phyloP scores from a whole-genome alignment of 2,113 vertebrate species.

The Otus sunia region DNA sequence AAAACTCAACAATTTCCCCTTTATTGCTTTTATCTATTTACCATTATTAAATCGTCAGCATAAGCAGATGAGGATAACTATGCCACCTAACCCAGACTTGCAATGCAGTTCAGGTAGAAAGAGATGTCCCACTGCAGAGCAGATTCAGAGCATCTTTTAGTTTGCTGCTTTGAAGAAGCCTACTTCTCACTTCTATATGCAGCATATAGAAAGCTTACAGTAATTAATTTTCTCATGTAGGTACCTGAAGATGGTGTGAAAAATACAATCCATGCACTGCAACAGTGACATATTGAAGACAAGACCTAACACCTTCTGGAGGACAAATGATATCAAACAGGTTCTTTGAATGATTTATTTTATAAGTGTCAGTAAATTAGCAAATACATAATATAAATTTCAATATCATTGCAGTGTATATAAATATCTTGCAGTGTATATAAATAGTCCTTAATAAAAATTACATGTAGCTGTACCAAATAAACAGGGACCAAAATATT shows the following conservation, averaged over 20 bases:
- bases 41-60: not conserved
- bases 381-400: not conserved
- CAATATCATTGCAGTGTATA: not conserved
- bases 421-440: not conserved
- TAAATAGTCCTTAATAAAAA: not conserved
- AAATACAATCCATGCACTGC: not conserved
- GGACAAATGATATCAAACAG: not conserved
- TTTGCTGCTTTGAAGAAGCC: not conserved
- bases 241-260: not conserved
- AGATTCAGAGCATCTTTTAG: not conserved
- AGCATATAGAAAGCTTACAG: not conserved
- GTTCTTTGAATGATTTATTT: not conserved
- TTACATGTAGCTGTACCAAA: not conserved
- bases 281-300: not conserved
- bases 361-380: not conserved
- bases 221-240: not conserved
- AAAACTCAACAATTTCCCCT: not conserved
- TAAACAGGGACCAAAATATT: not conserved
- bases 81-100: not conserved
- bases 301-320: not conserved
- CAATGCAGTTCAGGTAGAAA: not conserved
- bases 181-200: not conserved
- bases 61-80: not conserved
- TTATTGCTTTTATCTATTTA: not conserved
- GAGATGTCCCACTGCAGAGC: not conserved